Base-by-base conservation (phyloP, 2,888 invertebrate species). In the Nephrotoma guestfalica region DNA sequence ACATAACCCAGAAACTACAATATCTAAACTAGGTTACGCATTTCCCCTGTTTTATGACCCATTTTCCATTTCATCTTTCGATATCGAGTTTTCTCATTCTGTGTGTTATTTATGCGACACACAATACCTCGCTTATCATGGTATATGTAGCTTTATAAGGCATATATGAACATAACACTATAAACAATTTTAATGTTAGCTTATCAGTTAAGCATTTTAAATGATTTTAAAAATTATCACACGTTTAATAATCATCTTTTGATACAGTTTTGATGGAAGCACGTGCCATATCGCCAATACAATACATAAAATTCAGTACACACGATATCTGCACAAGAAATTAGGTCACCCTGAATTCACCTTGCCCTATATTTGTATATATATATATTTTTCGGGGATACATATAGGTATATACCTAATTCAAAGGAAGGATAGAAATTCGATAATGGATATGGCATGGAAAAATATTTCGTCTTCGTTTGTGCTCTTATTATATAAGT, bases 341-440 rank as follows among this genome's bases (percentile, higher is more conserved):
- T n/a, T 84, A 84, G 84, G 84, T 84, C 84, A 84, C 84, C 84
- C 84, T 84, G 41, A 84, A 13, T 84, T 84, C 84, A 84, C 84
- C 84, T 84, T 84, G 84, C 2, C 84, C 84, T 84, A 84, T 41
- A 71, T 71, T 9, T 71, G 30, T 71, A 30, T n/a, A 71, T 71
- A 71, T 30, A 71, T 30, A 43, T 11, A 43, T 43, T 0, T 30
- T 43, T 9, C 43, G 43, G 43, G 43, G 6, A 4, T 43, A 9
- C 1, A 43, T 43, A 43, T 43, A 43, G 6, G 43, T 47, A 47
- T 4, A 47, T 4, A 47, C 47, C 30, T 30, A 30, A 2, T 30
- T 3, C 2, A 30, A 3, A 30, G 30, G 30, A 30, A 30, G 30
- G 30, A 30, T 3, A 2, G 30, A 30, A 30, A 47, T 71, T 30